phyloP scores from a whole-genome alignment of 2,797 vertebrate genomes.

The Enteromius thamalakanensis region DNA sequence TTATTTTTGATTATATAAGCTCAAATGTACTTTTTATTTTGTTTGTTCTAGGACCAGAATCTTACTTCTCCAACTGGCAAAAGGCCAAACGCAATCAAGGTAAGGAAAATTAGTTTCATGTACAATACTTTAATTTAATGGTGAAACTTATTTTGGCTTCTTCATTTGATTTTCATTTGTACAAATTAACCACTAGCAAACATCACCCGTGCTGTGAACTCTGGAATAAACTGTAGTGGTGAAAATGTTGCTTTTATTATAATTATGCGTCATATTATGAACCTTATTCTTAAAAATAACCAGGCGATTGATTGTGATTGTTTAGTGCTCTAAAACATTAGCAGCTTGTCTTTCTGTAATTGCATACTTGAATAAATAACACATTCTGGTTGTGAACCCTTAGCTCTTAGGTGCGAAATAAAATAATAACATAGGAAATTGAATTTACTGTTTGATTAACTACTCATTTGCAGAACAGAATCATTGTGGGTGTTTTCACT shows the following conservation, averaged over 20 bases:
- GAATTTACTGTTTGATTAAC: not conserved
- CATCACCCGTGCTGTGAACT: not conserved
- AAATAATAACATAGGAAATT: not conserved
- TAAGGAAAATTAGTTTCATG: constrained; percentile 58
- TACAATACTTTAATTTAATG: not conserved
- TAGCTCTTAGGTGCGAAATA: not conserved
- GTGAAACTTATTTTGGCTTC: not conserved
- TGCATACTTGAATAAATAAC: not conserved
- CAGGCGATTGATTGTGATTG: not conserved
- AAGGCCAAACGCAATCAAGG: constrained; percentile 69
- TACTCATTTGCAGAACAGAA: not conserved
- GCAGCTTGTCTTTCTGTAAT: not conserved
- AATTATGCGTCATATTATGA: not conserved
- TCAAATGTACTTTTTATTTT: not conserved
- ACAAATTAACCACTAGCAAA: constrained; percentile 3
- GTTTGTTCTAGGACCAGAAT: constrained; percentile 63
- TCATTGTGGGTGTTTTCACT: constrained; percentile 11
- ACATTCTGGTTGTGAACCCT: not conserved
- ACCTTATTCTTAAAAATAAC: not conserved
- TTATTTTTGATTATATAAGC: not conserved
- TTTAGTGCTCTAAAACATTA: constrained; percentile 8
- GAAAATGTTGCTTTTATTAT: not conserved
- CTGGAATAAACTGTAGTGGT: not conserved
- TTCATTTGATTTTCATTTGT: not conserved
- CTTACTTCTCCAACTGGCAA: constrained; percentile 60